Percentiles rank a stretch among this genome's conserved stretches.
These are phyloP conservation scores for Rhabdomys dilectus DNA, from an alignment of 2,113 vertebrate species.

Conservation along the genomic window DNA sequence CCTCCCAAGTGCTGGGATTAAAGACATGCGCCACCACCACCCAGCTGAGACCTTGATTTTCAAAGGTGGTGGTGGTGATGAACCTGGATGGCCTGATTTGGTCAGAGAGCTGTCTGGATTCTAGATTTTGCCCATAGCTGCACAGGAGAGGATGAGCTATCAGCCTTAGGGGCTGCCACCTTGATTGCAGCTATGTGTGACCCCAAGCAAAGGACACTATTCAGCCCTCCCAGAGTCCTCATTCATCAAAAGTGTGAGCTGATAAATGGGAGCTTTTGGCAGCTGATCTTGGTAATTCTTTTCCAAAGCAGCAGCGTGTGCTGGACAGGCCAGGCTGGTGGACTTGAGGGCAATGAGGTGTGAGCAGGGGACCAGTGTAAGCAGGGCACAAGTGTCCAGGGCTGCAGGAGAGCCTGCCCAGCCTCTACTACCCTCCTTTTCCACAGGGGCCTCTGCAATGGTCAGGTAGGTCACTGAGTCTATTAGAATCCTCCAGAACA, in stretches of 20 bases:
- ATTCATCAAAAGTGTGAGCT: background rate
- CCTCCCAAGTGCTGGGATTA: too few species aligned
- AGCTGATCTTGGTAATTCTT: background rate
- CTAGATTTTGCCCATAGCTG: background rate
- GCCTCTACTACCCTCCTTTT: background rate
- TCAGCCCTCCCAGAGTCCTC: too few species aligned
- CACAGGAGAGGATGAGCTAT: background rate
- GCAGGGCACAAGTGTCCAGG: background rate
- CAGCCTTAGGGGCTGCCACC: background rate
- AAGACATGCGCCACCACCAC: too few species aligned
- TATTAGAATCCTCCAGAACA: too few species aligned
- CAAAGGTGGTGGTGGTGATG: background rate
- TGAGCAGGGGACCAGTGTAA: too few species aligned
- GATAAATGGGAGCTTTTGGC: background rate
- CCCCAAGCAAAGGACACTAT: background rate
- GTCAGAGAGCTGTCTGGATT: background rate
- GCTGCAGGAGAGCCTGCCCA: background rate
- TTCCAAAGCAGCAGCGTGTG: background rate
- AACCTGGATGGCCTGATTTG: background rate
- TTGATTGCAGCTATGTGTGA: too few species aligned
- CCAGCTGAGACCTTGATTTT: background rate
- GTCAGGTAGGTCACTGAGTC: background rate
- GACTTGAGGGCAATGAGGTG: background rate
- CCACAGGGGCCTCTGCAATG: background rate
- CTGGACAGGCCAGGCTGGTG: background rate